A percentile compares a stretch with the other conserved stretches of the same genome.
Conservation (phyloP, 2,888 invertebrate genomes). For the Andrena flavipes region DNA sequence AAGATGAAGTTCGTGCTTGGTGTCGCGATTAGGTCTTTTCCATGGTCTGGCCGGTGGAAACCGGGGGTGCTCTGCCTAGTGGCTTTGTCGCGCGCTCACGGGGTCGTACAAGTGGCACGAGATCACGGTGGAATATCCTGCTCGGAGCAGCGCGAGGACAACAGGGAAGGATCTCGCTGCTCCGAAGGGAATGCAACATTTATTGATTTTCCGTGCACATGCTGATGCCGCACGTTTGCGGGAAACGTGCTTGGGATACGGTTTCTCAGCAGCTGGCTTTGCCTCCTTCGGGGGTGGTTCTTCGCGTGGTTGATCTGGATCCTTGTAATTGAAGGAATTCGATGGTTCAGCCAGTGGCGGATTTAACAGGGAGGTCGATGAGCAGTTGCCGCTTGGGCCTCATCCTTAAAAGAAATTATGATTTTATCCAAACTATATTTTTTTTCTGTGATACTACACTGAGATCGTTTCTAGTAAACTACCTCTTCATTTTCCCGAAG, state of each 20-base stretch:
- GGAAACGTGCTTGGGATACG: slow-evolving; percentile 11
- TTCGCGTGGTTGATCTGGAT: too few relatives aligned
- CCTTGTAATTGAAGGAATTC: too few relatives aligned
- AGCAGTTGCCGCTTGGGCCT: too few relatives aligned
- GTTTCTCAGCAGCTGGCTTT: neutral
- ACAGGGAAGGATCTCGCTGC: slow-evolving; percentile 14
- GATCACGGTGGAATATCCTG: neutral
- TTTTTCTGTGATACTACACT: too few relatives aligned
- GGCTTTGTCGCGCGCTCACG: slow-evolving; percentile 42
- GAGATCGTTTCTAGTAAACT: too few relatives aligned
- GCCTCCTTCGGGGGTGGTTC: neutral
- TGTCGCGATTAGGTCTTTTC: slow-evolving; percentile 74
- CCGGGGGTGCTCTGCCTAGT: slow-evolving; percentile 17
- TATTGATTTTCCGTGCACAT: slow-evolving; percentile 18
- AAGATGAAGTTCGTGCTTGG: slow-evolving; percentile 74
- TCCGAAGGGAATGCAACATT: slow-evolving; percentile 17
- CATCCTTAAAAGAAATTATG: too few relatives aligned
- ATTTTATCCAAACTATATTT: too few relatives aligned
- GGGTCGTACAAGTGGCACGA: slow-evolving; percentile 10
- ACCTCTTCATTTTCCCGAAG: too few relatives aligned
- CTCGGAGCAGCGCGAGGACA: neutral
- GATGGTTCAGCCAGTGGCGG: too few relatives aligned
- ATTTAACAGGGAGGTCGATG: too few relatives aligned
- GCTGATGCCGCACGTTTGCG: slow-evolving; percentile 1
- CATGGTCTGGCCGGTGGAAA: slow-evolving; percentile 21